Conservation (phyloP, 1,140 invertebrate species). For the Tyrophagus putrescentiae region DNA sequence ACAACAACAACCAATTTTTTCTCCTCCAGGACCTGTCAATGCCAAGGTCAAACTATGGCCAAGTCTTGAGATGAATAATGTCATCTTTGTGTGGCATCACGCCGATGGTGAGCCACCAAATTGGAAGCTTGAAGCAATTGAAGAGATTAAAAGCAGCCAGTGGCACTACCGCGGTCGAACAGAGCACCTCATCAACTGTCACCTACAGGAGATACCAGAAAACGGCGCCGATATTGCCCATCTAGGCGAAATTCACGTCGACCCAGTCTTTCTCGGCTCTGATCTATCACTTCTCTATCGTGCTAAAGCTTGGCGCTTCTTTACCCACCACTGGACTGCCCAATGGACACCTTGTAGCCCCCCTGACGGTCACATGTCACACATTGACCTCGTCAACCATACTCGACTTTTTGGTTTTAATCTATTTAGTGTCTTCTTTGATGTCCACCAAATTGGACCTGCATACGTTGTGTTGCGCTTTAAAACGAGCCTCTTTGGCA, state of each 20-base stretch:
- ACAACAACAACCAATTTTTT: neutral
- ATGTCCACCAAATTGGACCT: slow-evolving; percentile 37
- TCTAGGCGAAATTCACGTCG: slow-evolving; percentile 54
- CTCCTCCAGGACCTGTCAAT: slow-evolving; percentile 21
- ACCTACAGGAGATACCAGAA: slow-evolving; percentile 41
- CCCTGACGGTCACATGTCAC: slow-evolving; percentile 9
- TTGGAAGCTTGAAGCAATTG: slow-evolving; percentile 48
- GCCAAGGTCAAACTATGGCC: slow-evolving; percentile 45
- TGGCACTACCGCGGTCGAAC: slow-evolving; percentile 52
- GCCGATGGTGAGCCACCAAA: slow-evolving; percentile 49
- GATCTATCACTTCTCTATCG: slow-evolving; percentile 33
- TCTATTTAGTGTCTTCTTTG: neutral
- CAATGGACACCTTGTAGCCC: neutral
- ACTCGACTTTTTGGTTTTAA: slow-evolving; percentile 10
- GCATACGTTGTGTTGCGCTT: slow-evolving; percentile 41
- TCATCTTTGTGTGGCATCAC: slow-evolving; percentile 70
- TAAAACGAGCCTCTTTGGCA: slow-evolving; percentile 43
- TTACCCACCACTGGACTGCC: slow-evolving; percentile 6
- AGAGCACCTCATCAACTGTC: slow-evolving; percentile 51
- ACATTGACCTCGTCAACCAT: neutral
- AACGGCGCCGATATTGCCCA: slow-evolving; percentile 75
- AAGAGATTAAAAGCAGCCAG: slow-evolving; percentile 39
- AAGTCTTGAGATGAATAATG: slow-evolving; percentile 49
- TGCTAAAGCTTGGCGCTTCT: neutral
- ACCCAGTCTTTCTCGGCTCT: slow-evolving; percentile 42